Percentiles rank a stretch among this genome's conserved stretches.
These are phyloP conservation scores for Hirtodrosophila duncani DNA, from an alignment of 2,888 invertebrate species.

Conservation along the genomic window DNA sequence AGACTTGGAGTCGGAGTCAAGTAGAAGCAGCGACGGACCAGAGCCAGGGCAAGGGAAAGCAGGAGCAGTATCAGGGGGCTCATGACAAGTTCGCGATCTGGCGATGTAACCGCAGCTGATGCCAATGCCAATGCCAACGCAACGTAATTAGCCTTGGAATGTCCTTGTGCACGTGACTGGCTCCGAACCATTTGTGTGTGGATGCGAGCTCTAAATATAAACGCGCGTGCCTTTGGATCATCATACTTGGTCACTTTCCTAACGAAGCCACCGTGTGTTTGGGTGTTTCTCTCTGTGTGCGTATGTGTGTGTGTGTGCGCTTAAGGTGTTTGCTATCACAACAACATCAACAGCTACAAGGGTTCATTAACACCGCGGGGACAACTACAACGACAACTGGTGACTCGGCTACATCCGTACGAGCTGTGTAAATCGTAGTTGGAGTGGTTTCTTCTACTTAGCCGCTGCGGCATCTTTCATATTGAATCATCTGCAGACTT, in stretches of 20 bases:
- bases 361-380: slow-evolving; percentile 62
- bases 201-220: slow-evolving; percentile 71
- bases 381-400: slow-evolving; percentile 25
- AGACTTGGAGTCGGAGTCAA: background rate
- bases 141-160: slow-evolving; percentile 72
- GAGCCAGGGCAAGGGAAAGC: background rate
- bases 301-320: slow-evolving; percentile 32
- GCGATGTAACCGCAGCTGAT: slow-evolving; percentile 31
- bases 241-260: slow-evolving; percentile 69
- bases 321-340: slow-evolving; percentile 46
- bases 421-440: slow-evolving; percentile 12
- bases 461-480: slow-evolving; percentile 15
- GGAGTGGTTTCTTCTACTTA: slow-evolving; percentile 1
- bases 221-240: slow-evolving; percentile 66
- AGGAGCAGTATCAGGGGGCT: slow-evolving; percentile 1
- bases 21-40: slow-evolving; percentile 1
- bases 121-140: too few species aligned
- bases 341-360: slow-evolving; percentile 52
- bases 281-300: slow-evolving; percentile 5
- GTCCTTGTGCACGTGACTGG: slow-evolving; percentile 72
- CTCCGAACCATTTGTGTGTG: slow-evolving; percentile 35
- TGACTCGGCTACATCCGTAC: slow-evolving; percentile 43
- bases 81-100: background rate
- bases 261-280: slow-evolving; percentile 35
- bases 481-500: slow-evolving; percentile 23